Conservation (phyloP, 2,888 invertebrate genomes). For the Camptogramma bilineatum region DNA sequence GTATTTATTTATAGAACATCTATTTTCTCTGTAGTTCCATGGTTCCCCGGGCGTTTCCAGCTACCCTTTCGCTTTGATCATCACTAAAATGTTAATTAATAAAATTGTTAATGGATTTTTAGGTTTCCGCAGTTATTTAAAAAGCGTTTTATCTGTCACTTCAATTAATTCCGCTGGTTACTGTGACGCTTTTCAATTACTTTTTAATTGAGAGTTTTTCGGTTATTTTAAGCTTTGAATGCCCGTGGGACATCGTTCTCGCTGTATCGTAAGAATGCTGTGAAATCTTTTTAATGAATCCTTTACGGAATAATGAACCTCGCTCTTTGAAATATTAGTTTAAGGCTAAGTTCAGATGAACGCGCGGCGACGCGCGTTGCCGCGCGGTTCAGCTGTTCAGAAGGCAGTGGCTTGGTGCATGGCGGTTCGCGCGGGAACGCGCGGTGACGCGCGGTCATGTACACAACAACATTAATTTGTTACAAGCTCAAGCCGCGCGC, state of each 20-base stretch:
- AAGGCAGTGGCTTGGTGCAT: no score
- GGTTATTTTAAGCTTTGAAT: not conserved
- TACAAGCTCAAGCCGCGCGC: no score
- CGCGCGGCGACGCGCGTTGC: no score
- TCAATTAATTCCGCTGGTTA: conserved; percentile 25
- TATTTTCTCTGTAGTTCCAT: conserved; percentile 8
- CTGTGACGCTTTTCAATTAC: conserved; percentile 20
- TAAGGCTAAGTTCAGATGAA: no score
- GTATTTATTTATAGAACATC: not conserved
- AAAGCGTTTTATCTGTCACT: conserved; percentile 16
- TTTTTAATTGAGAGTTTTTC: conserved; percentile 22
- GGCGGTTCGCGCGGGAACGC: no score
- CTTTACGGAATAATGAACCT: not conserved
- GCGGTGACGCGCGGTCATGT: no score
- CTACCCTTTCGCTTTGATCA: conserved; percentile 35
- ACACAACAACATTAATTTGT: no score
- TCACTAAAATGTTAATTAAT: conserved; percentile 36
- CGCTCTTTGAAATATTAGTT: not conserved
- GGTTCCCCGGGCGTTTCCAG: conserved; percentile 23
- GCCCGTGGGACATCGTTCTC: not conserved
- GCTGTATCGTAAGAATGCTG: not conserved
- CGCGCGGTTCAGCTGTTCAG: no score
- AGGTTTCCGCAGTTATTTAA: conserved; percentile 9
- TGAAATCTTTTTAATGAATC: not conserved
- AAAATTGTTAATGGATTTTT: conserved; percentile 36